Base-by-base conservation (phyloP, 2,888 invertebrate genomes). In the Dicyrtomina minuta region DNA sequence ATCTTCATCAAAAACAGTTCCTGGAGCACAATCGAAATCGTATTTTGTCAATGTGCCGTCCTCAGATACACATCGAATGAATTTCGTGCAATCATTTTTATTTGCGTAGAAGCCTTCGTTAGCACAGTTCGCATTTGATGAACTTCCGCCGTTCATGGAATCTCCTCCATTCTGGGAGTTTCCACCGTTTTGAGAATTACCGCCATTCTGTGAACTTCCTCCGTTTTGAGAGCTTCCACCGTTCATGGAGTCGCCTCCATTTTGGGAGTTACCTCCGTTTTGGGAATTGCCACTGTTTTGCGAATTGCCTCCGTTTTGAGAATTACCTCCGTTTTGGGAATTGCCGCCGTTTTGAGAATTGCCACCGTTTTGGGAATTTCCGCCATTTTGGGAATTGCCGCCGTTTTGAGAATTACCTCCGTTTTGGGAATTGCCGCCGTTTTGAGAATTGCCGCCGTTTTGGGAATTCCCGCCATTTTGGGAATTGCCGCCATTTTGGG, bases 1-100 rank as follows among this genome's bases (percentile, higher is more conserved):
- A 5, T 70, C 72, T 55, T 71, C 72, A 53, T 76, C 73, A 27
- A 73, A 76, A 44, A 76, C 74, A 1, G 74, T 74, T 53, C 75
- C 75, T 6, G 73, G 72, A 10, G 62, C 68, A 58, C 75, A 75
- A 33, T 72, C 72, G 64, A 75, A 75, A 27, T 74, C 74, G 27
- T 72, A 73, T 53, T 70, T 62, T 5, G 68, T 72, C 46, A 69
- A 56, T 22, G 27, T 56, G 8, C 65, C 69, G 15, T 62, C 74
- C 12, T 72, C 66, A 15, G 68, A 58, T 1, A 71, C 72, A 49
- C 74, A 75, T 43, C 74, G 66, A 65, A 73, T 70, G 51, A 74
- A 74, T 43, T 70, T 69, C 41, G 46, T 72, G 43, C 74, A 74
- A 27, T 74, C 69, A 3, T 55, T 33, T 22, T 69, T 61, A 43